Conservation (phyloP, 2,888 invertebrate species). For the Notodonta ziczac region DNA sequence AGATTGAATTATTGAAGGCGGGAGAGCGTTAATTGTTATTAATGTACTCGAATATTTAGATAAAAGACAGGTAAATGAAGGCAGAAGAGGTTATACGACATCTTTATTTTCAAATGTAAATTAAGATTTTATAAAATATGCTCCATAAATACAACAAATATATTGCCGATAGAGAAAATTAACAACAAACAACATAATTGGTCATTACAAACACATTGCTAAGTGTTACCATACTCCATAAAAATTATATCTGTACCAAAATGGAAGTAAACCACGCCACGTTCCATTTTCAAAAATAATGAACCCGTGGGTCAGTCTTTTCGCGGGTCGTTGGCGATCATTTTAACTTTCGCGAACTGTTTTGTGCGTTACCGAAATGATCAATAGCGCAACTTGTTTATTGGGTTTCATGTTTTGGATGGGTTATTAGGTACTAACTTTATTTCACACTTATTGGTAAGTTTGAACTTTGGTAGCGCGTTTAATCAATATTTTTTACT, state of each 20-base stretch:
- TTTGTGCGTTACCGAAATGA: constrained; percentile 56
- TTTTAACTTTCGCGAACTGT: constrained; percentile 49
- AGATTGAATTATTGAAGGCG: constrained; percentile 65
- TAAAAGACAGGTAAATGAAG: constrained; percentile 33
- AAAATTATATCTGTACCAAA: too few relatives aligned
- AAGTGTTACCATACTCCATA: too few relatives aligned
- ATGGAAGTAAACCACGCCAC: too few relatives aligned
- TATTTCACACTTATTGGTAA: too few relatives aligned
- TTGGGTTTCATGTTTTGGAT: constrained; percentile 46
- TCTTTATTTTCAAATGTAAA: not conserved
- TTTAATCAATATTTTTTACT: too few relatives aligned
- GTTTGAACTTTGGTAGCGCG: too few relatives aligned
- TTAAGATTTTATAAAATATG: not conserved
- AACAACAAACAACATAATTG: not conserved
- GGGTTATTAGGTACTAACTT: too few relatives aligned
- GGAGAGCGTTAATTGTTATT: constrained; percentile 60
- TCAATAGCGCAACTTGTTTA: constrained; percentile 55
- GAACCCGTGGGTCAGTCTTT: constrained; percentile 69
- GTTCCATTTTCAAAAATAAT: constrained; percentile 76
- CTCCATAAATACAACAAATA: not conserved
- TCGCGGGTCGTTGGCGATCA: constrained; percentile 71
- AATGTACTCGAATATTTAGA: constrained; percentile 51
- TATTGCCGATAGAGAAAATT: too few relatives aligned
- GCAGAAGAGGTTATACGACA: constrained; percentile 11
- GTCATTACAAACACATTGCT: not conserved